Percentiles rank a stretch among this genome's conserved stretches.
phyloP scores from a whole-genome alignment of 2,888 invertebrate species.

The Brenthis daphne region DNA sequence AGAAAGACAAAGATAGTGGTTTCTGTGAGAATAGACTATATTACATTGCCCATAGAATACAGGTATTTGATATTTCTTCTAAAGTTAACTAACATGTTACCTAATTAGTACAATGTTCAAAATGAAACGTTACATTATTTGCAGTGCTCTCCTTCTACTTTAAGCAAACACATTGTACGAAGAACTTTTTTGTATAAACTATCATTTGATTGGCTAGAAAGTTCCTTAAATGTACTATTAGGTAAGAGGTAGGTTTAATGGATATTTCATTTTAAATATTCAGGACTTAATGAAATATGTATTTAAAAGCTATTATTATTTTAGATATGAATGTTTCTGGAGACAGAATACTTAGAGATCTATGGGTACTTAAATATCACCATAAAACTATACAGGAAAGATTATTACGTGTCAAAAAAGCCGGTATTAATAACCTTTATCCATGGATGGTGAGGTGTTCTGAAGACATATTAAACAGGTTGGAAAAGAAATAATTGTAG shows the following conservation, averaged over 20 bases:
- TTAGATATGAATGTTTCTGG: constrained; percentile 78
- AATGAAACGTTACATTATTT: constrained; percentile 39
- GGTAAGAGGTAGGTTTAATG: constrained; percentile 53
- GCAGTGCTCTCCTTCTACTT: constrained; percentile 65
- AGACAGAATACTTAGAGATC: constrained; percentile 81
- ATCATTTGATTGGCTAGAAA: constrained; percentile 79
- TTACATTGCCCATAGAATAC: constrained; percentile 75
- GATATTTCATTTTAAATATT: neutral
- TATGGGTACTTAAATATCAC: constrained; percentile 85
- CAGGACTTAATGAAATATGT: neutral
- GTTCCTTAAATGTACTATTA: constrained; percentile 75
- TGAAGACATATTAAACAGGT: constrained; percentile 81
- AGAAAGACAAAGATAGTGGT: constrained; percentile 64
- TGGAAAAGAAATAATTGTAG: constrained; percentile 25
- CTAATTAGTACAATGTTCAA: constrained; percentile 3
- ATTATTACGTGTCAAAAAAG: constrained; percentile 71
- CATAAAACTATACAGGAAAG: constrained; percentile 77
- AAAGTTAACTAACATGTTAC: neutral
- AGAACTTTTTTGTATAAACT: constrained; percentile 81
- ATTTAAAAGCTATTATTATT: constrained; percentile 17
- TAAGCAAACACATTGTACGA: constrained; percentile 74
- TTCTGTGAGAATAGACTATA: constrained; percentile 81
- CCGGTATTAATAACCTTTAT: constrained; percentile 77
- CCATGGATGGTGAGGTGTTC: constrained; percentile 87
- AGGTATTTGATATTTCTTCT: constrained; percentile 61